A percentile compares a stretch with the other conserved stretches of the same genome.
phyloP scores from a whole-genome alignment of 2,888 invertebrate species.

The Cremastinae sp. region DNA sequence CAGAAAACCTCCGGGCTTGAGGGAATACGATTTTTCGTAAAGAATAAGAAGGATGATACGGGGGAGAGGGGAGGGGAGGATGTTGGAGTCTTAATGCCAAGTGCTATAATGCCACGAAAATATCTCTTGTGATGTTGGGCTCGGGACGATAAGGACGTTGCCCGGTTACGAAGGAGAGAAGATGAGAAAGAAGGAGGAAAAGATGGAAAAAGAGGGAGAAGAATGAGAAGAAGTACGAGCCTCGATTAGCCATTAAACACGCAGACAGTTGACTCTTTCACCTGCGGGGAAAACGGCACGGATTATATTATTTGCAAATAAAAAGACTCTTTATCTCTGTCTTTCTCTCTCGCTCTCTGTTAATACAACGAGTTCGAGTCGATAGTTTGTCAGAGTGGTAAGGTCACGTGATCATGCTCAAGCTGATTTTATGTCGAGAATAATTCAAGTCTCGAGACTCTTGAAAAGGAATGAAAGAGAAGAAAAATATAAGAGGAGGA shows the following conservation, averaged over 20 bases:
- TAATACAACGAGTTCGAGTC: slow-evolving; percentile 46
- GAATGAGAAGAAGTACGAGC: slow-evolving; percentile 43
- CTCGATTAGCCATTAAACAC: slow-evolving; percentile 54
- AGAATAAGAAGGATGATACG: no score
- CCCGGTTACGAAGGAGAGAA: background rate
- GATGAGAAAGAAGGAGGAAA: no score
- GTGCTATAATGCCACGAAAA: slow-evolving; percentile 58
- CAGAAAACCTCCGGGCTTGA: slow-evolving; percentile 14
- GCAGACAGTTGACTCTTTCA: slow-evolving; percentile 39
- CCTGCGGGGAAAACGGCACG: slow-evolving; percentile 29
- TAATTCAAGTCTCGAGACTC: slow-evolving; percentile 37
- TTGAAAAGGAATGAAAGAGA: background rate
- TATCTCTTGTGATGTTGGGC: slow-evolving; percentile 44
- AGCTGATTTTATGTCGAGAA: slow-evolving; percentile 47
- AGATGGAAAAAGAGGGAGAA: no score
- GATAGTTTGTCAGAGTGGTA: slow-evolving; percentile 48
- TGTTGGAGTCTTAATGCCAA: slow-evolving; percentile 55
- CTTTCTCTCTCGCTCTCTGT: slow-evolving; percentile 19
- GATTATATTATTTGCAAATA: slow-evolving; percentile 35
- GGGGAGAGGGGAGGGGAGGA: background rate
- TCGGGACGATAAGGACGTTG: slow-evolving; percentile 37
- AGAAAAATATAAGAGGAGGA: slow-evolving; percentile 3
- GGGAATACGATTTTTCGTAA: slow-evolving; percentile 18
- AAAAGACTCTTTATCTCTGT: slow-evolving; percentile 25
- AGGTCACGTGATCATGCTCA: slow-evolving; percentile 48